Evolutionary conservation across 2,888 invertebrate genomes (phyloP).

Genomic region (Macrosiphum euphorbiae): DNA sequence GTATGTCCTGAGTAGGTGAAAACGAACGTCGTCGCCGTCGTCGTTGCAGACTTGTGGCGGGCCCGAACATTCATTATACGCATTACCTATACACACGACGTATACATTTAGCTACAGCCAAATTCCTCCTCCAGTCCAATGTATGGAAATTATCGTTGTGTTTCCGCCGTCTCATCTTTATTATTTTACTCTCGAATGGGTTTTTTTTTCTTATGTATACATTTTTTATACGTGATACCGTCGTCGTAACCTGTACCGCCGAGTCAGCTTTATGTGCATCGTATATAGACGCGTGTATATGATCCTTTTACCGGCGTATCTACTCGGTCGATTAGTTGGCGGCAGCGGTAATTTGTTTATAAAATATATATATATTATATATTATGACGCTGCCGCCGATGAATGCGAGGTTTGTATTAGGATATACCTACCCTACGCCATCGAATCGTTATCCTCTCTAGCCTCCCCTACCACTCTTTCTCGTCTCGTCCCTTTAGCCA

Average conservation of each 20-base stretch:
- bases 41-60: neutral
- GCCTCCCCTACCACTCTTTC: neutral
- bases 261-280: slow-evolving; percentile 46
- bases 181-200: slow-evolving; percentile 29
- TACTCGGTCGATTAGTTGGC: slow-evolving; percentile 52
- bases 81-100: neutral
- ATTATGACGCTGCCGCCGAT: neutral
- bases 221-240: slow-evolving; percentile 3
- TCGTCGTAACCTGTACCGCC: slow-evolving; percentile 13
- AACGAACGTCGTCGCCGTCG: slow-evolving; percentile 6
- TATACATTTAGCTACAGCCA: neutral
- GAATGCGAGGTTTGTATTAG: slow-evolving; percentile 34
- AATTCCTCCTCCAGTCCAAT: neutral
- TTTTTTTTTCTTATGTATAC: neutral
- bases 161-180: slow-evolving; percentile 49
- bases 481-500: neutral
- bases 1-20: slow-evolving; percentile 25
- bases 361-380: slow-evolving; percentile 43
- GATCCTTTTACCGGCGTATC: slow-evolving; percentile 55
- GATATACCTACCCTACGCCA: neutral
- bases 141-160: slow-evolving; percentile 33
- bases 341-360: slow-evolving; percentile 43
- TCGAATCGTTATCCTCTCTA: slow-evolving; percentile 2
- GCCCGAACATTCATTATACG: slow-evolving; percentile 15
- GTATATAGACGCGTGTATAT: slow-evolving; percentile 8